A percentile compares a stretch with the other conserved stretches of the same genome.
Conservation (phyloP, 2,113 vertebrate genomes). For the Axis porcinus region DNA sequence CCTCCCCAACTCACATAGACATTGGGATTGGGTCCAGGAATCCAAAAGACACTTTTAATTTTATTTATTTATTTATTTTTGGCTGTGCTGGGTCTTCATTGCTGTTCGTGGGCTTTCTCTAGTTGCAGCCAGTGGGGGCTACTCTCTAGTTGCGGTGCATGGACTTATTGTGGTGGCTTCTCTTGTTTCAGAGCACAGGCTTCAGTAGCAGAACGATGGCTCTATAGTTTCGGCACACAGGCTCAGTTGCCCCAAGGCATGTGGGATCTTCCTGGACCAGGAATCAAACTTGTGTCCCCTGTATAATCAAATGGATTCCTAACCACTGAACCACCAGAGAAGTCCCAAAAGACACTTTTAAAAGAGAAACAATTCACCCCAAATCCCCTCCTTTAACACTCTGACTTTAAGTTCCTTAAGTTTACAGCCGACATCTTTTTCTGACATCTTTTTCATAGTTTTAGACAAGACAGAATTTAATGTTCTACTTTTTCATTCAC, state of each 20-base stretch:
- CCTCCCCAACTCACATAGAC: not conserved
- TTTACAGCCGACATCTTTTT: not conserved
- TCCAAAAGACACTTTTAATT: not conserved
- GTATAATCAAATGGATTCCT: not conserved
- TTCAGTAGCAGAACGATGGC: accelerated
- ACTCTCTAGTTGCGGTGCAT: not conserved
- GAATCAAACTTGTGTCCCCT: not conserved
- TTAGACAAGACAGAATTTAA: not conserved
- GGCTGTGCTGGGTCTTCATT: not conserved
- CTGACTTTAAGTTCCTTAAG: not conserved
- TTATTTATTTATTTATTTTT: not conserved
- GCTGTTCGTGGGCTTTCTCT: not conserved
- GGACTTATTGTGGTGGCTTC: not conserved
- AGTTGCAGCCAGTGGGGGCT: not conserved
- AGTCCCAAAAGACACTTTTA: not conserved
- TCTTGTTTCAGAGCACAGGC: not conserved
- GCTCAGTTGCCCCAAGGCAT: not conserved
- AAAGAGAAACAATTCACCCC: not conserved
- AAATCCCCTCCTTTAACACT: not conserved
- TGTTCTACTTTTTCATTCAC: not conserved
- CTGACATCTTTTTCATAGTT: not conserved
- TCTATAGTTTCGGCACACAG: accelerated
- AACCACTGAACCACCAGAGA: not conserved
- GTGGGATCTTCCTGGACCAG: not conserved
- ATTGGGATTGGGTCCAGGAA: not conserved